phyloP scores from a whole-genome alignment of 2,113 vertebrate genomes.

The Anoplopoma fimbria region DNA sequence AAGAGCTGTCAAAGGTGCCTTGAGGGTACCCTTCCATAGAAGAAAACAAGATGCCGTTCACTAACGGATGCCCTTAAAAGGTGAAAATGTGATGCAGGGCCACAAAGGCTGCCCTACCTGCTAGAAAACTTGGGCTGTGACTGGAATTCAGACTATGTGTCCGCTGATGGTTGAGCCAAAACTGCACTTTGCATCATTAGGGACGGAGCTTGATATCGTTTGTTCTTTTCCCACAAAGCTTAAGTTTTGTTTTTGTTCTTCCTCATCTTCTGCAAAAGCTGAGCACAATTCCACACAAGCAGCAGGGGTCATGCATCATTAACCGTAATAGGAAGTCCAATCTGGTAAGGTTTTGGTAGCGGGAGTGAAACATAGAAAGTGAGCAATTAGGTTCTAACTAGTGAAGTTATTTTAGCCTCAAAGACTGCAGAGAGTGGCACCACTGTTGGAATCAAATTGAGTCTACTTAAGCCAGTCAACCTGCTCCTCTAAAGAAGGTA shows the following conservation, averaged over 20 bases:
- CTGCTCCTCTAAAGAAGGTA: not conserved
- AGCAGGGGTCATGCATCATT: constrained; percentile 29
- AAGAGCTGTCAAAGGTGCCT: no score
- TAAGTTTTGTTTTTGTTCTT: constrained; percentile 15
- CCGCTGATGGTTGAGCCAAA: constrained; percentile 27
- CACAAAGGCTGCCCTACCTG: not conserved
- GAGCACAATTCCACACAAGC: constrained; percentile 23
- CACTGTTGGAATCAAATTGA: constrained; percentile 8
- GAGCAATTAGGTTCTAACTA: constrained; percentile 11
- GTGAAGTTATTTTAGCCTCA: constrained; percentile 1
- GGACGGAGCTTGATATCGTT: not conserved
- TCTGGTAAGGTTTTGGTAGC: constrained; percentile 22
- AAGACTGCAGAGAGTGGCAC: not conserved
- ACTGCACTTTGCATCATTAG: constrained; percentile 21
- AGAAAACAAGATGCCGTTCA: not conserved
- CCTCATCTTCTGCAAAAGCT: constrained; percentile 17
- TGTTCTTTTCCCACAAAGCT: constrained; percentile 1
- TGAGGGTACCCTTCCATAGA: not conserved
- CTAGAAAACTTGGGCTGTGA: constrained; percentile 14
- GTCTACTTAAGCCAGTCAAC: not conserved
- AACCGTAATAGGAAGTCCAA: constrained; percentile 24
- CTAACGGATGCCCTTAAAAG: not conserved
- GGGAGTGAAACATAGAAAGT: constrained; percentile 14
- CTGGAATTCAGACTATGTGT: constrained; percentile 35
- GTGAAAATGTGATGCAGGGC: not conserved